These are phyloP conservation scores for Lamellibrachia columna DNA, from an alignment of 2,888 invertebrate species.

Conservation along the genomic window DNA sequence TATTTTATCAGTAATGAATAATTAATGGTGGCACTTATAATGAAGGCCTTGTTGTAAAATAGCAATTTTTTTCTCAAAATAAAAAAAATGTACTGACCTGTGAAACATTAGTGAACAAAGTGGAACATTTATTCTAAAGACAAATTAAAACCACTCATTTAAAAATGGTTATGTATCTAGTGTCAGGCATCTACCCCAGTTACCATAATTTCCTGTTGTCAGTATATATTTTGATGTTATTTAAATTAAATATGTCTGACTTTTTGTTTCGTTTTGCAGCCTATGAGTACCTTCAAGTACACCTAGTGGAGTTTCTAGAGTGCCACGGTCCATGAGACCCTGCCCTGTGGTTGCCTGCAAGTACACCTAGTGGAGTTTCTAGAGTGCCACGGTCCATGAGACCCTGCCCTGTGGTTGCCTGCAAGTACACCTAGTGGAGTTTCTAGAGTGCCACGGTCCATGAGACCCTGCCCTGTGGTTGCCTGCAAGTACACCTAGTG, in stretches of 20 bases:
- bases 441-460: not conserved
- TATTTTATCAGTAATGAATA: too few species aligned
- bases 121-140: not conserved
- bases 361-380: not conserved
- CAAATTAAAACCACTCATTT: not conserved
- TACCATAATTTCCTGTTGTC: not conserved
- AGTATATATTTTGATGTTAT: not conserved
- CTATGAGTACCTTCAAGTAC: not conserved
- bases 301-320: not conserved
- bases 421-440: not conserved
- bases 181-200: not conserved
- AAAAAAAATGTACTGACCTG: too few species aligned
- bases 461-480: not conserved
- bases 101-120: not conserved
- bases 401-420: not conserved
- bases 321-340: not conserved
- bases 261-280: not conserved
- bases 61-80: too few species aligned
- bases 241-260: not conserved
- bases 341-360: not conserved
- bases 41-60: too few species aligned
- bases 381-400: too few species aligned
- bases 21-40: too few species aligned
- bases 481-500: not conserved
- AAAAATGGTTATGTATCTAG: not conserved